Conservation (phyloP, 2,888 invertebrate species). For the Agonopterix alstromeriana region DNA sequence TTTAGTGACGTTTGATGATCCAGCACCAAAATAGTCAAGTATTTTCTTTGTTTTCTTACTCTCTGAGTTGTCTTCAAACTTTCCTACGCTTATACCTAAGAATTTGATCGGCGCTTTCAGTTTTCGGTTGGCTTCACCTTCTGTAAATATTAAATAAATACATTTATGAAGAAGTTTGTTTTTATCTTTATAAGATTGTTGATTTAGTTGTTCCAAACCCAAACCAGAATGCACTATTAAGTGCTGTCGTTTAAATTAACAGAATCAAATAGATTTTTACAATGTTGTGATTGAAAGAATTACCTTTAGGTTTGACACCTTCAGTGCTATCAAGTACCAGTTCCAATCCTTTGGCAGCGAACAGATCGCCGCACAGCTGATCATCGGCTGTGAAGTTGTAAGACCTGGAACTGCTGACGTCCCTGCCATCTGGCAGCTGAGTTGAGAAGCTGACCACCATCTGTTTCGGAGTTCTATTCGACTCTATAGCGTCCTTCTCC, state of each 20-base stretch:
- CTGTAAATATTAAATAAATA: conserved; percentile 29
- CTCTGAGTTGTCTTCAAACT: conserved; percentile 80
- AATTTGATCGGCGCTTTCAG: conserved; percentile 78
- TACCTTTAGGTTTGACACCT: conserved; percentile 52
- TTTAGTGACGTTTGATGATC: conserved; percentile 37
- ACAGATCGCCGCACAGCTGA: conserved; percentile 80
- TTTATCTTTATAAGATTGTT: too few relatives aligned
- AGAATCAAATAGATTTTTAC: too few relatives aligned
- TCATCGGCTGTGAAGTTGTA: conserved; percentile 74
- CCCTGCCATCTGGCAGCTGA: conserved; percentile 70
- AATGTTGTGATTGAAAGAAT: neutral
- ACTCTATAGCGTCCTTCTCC: conserved; percentile 86
- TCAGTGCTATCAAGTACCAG: conserved; percentile 80
- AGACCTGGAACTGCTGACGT: conserved; percentile 80
- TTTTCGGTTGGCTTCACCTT: conserved; percentile 46
- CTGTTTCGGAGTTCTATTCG: conserved; percentile 86
- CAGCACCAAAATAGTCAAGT: conserved; percentile 75
- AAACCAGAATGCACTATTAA: too few relatives aligned
- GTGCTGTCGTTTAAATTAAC: too few relatives aligned
- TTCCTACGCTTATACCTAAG: conserved; percentile 86
- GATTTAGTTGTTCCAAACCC: too few relatives aligned
- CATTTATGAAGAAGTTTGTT: too few relatives aligned
- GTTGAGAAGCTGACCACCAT: conserved; percentile 85
- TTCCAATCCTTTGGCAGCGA: conserved; percentile 80
- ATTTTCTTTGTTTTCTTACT: conserved; percentile 74